Percentiles rank a stretch among this genome's conserved stretches.
These are phyloP conservation scores for Panulirus ornatus DNA, from an alignment of 1,140 invertebrate genomes.

Conservation along the genomic window DNA sequence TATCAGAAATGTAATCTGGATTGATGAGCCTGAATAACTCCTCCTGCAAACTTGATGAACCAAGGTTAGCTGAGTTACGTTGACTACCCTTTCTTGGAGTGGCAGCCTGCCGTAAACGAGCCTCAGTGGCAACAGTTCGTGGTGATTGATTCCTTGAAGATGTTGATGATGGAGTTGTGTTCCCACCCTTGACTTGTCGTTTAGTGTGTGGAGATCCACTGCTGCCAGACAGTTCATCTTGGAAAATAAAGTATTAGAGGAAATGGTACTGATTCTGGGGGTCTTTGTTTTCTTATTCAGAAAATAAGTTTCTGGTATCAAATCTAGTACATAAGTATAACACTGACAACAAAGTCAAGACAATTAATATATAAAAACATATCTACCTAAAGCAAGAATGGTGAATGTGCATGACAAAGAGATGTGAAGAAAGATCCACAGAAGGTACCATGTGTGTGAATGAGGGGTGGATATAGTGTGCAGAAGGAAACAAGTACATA, in stretches of 20 bases:
- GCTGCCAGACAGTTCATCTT: conserved; percentile 66
- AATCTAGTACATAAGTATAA: too few species aligned
- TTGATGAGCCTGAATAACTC: conserved; percentile 93
- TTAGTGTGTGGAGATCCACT: conserved; percentile 63
- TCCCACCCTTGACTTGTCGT: conserved; percentile 58
- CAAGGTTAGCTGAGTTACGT: conserved; percentile 82
- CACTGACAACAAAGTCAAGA: too few species aligned
- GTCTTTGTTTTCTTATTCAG: too few species aligned
- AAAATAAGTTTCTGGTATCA: too few species aligned
- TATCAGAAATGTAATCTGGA: conserved; percentile 84
- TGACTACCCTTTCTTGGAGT: conserved; percentile 79
- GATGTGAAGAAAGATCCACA: too few species aligned
- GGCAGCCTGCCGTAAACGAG: conserved; percentile 77
- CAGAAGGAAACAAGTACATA: too few species aligned
- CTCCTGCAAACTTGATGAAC: conserved; percentile 87
- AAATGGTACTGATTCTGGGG: too few species aligned
- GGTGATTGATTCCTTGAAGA: conserved; percentile 72
- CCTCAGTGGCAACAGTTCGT: conserved; percentile 46
- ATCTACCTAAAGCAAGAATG: too few species aligned
- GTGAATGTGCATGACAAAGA: too few species aligned
- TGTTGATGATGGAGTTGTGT: conserved; percentile 63
- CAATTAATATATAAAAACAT: too few species aligned
- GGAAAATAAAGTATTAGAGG: background rate
- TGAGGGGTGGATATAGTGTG: too few species aligned
- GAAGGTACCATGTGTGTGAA: too few species aligned